Evolutionary conservation across 2,797 vertebrate species (phyloP).

Genomic region (Mycteria americana): DNA sequence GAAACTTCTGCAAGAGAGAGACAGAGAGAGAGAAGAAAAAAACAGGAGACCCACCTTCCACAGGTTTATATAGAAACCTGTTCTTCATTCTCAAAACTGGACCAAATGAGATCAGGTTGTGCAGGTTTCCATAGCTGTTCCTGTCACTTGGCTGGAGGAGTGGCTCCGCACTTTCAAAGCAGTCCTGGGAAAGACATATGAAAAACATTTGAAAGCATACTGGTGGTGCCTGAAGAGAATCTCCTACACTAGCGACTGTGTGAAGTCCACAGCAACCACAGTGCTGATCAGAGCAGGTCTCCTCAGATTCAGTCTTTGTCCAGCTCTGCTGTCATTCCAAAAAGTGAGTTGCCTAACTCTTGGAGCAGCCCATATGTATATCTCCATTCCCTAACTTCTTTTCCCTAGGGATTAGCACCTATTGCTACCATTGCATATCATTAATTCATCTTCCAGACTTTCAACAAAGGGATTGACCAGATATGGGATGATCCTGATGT

Average conservation of each 20-base stretch:
- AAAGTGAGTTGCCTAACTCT: too few relatives aligned
- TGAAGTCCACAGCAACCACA: background rate
- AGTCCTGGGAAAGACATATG: background rate
- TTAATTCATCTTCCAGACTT: background rate
- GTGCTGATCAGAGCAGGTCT: rapidly evolving
- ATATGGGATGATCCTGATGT: background rate
- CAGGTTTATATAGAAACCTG: background rate
- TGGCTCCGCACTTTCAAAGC: background rate
- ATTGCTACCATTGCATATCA: background rate
- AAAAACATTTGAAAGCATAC: background rate
- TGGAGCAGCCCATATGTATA: background rate
- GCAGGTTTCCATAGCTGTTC: background rate
- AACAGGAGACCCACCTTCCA: background rate
- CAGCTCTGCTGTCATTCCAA: background rate
- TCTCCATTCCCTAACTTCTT: background rate
- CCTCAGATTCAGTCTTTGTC: background rate
- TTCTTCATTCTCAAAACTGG: background rate
- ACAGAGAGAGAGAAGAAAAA: background rate
- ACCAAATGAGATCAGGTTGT: conserved; percentile 32
- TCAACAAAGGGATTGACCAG: background rate
- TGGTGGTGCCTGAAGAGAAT: background rate
- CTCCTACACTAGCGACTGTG: background rate
- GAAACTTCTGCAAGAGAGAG: background rate
- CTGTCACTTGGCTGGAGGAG: background rate
- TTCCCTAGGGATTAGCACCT: background rate